Percentiles rank a stretch among this genome's conserved stretches.
These are phyloP conservation scores for Agrilus planipennis DNA, from an alignment of 1,140 invertebrate genomes.

Conservation along the genomic window DNA sequence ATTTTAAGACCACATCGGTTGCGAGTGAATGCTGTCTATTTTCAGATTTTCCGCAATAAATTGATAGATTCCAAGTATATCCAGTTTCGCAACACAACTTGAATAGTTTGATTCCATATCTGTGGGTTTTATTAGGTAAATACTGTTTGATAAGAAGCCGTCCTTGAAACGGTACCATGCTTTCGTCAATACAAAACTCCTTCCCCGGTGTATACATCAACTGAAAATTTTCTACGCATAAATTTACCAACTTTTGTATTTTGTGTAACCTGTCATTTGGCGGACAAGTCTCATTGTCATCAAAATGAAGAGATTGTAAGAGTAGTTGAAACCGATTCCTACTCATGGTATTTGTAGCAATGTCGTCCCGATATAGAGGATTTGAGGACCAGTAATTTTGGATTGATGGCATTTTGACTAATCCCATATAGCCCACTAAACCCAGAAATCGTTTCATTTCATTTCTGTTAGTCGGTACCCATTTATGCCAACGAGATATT, in stretches of 20 bases:
- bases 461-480: background rate
- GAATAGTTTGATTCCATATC: constrained; percentile 22
- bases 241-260: constrained; percentile 15
- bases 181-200: constrained; percentile 19
- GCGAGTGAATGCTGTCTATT: constrained; percentile 6
- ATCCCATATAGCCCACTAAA: constrained; percentile 3
- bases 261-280: constrained; percentile 17
- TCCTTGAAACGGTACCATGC: constrained; percentile 26
- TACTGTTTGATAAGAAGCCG: constrained; percentile 24
- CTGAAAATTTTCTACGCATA: constrained; percentile 13
- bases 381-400: constrained; percentile 9
- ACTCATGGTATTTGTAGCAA: constrained; percentile 14
- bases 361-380: constrained; percentile 9
- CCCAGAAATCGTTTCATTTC: constrained; percentile 8
- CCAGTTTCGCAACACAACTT: constrained; percentile 16
- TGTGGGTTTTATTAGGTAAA: constrained; percentile 16
- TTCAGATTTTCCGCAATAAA: constrained; percentile 18
- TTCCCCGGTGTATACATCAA: constrained; percentile 7
- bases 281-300: constrained; percentile 15
- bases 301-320: constrained; percentile 18
- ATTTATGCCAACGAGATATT: constrained; percentile 7
- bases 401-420: constrained; percentile 2
- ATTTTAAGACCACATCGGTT: constrained; percentile 20
- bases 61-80: constrained; percentile 16
- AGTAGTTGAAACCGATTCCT: constrained; percentile 22